These are phyloP conservation scores for Euplexia lucipara DNA, from an alignment of 2,888 invertebrate species.

Conservation along the genomic window DNA sequence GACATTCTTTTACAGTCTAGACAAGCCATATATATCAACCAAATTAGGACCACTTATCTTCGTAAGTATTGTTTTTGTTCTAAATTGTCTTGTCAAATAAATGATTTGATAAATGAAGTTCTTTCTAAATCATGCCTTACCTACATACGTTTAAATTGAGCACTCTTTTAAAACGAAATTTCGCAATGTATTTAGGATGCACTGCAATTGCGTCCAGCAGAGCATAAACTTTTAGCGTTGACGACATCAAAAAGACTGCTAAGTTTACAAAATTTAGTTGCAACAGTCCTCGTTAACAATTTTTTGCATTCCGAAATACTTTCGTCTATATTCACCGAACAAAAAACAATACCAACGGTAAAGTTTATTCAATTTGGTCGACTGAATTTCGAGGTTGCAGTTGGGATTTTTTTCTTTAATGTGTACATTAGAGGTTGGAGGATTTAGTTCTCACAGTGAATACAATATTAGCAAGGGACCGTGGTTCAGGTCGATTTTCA, in stretches of 20 bases:
- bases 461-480: constrained; percentile 9
- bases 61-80: too few species aligned
- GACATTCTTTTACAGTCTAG: neutral
- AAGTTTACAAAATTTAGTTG: constrained; percentile 11
- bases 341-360: constrained; percentile 48
- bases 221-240: constrained; percentile 6
- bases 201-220: constrained; percentile 4
- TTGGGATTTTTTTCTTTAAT: constrained; percentile 20
- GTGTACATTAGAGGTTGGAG: constrained; percentile 8
- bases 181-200: neutral
- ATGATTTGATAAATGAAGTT: too few species aligned
- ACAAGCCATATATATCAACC: constrained; percentile 6
- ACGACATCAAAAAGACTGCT: constrained; percentile 4
- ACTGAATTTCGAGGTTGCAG: constrained; percentile 53
- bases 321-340: constrained; percentile 23
- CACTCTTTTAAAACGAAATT: neutral
- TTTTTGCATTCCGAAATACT: constrained; percentile 41
- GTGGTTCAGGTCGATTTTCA: too few species aligned
- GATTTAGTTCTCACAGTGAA: constrained; percentile 44
- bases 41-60: constrained; percentile 13
- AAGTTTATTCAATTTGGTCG: constrained; percentile 49
- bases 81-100: too few species aligned
- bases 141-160: too few species aligned
- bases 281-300: constrained; percentile 17
- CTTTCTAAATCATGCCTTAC: too few species aligned